Conservation (phyloP, 2,888 invertebrate species). For the Carabus problematicus region DNA sequence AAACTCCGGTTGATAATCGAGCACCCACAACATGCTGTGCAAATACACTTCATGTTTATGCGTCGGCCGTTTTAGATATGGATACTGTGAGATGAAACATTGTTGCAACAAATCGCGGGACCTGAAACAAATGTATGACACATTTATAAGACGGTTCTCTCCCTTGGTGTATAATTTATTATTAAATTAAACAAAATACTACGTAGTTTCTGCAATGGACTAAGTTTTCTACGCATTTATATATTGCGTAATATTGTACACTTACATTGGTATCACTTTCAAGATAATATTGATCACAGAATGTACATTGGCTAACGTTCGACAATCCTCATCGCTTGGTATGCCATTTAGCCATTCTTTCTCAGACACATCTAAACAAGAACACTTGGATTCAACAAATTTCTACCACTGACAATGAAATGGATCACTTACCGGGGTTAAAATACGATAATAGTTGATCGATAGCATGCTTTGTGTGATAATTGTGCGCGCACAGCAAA, state of each 20-base stretch:
- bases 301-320: constrained; percentile 71
- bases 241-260: constrained; percentile 44
- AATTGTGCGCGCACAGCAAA: constrained; percentile 72
- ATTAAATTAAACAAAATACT: too few species aligned
- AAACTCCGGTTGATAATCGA: constrained; percentile 76
- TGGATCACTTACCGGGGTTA: constrained; percentile 60
- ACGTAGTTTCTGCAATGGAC: too few species aligned
- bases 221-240: too few species aligned
- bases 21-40: constrained; percentile 78
- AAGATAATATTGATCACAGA: constrained; percentile 57
- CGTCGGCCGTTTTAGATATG: constrained; percentile 75
- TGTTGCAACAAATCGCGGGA: constrained; percentile 73
- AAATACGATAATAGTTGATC: constrained; percentile 68
- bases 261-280: constrained; percentile 67
- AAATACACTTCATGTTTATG: constrained; percentile 77
- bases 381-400: too few species aligned
- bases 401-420: too few species aligned
- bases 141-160: too few species aligned
- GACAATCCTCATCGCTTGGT: constrained; percentile 64
- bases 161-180: too few species aligned
- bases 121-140: constrained; percentile 61
- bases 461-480: constrained; percentile 68
- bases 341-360: constrained; percentile 67
- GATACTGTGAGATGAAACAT: constrained; percentile 71
- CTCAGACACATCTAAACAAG: constrained; percentile 58